Conservation (phyloP, 2,797 vertebrate genomes). For the Serranus cabrilla region DNA sequence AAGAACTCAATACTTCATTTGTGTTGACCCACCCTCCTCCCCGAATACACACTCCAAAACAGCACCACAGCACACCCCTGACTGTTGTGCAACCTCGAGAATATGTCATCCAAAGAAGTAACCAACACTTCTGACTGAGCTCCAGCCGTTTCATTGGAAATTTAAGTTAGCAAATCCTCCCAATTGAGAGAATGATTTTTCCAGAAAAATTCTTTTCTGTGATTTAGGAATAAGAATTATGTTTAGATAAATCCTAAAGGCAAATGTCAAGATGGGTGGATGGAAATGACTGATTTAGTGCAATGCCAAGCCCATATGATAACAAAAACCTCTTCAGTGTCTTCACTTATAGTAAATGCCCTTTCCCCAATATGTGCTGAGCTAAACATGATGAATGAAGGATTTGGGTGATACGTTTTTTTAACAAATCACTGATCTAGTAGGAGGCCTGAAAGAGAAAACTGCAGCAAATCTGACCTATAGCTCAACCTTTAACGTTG, state of each 20-base stretch:
- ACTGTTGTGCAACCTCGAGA: conserved; percentile 20
- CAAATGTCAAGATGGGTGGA: no score
- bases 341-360: conserved; percentile 1
- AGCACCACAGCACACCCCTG: conserved; percentile 28
- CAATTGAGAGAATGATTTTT: background rate
- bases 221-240: conserved; percentile 13
- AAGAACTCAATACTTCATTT: background rate
- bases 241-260: conserved; percentile 13
- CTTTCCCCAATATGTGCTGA: conserved; percentile 9
- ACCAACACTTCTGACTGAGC: conserved; percentile 1
- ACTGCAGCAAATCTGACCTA: conserved; percentile 3
- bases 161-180: background rate
- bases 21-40: conserved; percentile 16
- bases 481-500: conserved; percentile 16
- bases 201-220: background rate
- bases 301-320: conserved; percentile 2
- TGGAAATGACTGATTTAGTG: conserved; percentile 30
- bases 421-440: conserved; percentile 6
- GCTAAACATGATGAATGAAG: background rate
- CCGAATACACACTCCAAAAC: conserved; percentile 33
- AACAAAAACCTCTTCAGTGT: conserved; percentile 13
- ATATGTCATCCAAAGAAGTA: conserved; percentile 11
- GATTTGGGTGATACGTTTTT: background rate
- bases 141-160: background rate
- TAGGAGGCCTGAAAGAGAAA: conserved; percentile 15